Evolutionary conservation across 1,140 invertebrate genomes (phyloP).

Genomic region (Potamilus streckersoni): DNA sequence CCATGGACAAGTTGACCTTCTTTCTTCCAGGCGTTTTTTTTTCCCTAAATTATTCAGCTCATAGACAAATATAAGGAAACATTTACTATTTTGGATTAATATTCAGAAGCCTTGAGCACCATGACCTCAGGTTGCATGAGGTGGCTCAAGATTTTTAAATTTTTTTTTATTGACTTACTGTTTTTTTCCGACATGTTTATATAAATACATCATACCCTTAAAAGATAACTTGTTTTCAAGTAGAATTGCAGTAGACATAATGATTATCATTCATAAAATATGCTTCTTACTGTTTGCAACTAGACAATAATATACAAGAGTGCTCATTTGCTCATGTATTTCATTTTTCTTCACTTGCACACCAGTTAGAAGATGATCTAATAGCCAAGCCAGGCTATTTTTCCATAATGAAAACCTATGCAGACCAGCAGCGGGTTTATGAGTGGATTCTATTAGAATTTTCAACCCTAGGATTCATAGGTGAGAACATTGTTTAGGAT

Average conservation of each 20-base stretch:
- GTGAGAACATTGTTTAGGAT: slow-evolving; percentile 32
- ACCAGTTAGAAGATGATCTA: slow-evolving; percentile 95
- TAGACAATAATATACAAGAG: not conserved
- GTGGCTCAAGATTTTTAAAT: too few relatives aligned
- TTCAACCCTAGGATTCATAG: slow-evolving; percentile 79
- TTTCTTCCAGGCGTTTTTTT: too few relatives aligned
- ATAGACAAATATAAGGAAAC: too few relatives aligned
- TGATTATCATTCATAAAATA: not conserved
- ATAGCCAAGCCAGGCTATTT: slow-evolving; percentile 87
- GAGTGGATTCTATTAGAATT: slow-evolving; percentile 96
- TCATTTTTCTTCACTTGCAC: not conserved
- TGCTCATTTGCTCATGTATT: not conserved
- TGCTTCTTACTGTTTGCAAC: not conserved
- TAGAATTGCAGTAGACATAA: not conserved
- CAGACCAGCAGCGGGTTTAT: slow-evolving; percentile 80
- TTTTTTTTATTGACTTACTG: too few relatives aligned
- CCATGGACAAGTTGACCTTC: too few relatives aligned
- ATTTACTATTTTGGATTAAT: too few relatives aligned
- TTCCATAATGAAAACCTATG: slow-evolving; percentile 89
- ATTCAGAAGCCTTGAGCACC: too few relatives aligned
- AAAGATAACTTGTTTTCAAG: not conserved
- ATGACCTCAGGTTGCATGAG: too few relatives aligned
- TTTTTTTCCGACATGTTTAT: too few relatives aligned
- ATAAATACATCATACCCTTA: not conserved
- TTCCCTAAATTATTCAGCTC: too few relatives aligned